Evolutionary conservation across 1,140 invertebrate species (phyloP), one percentile per base, ranked within the genome.

Genomic region (Aphidius gifuensis): DNA sequence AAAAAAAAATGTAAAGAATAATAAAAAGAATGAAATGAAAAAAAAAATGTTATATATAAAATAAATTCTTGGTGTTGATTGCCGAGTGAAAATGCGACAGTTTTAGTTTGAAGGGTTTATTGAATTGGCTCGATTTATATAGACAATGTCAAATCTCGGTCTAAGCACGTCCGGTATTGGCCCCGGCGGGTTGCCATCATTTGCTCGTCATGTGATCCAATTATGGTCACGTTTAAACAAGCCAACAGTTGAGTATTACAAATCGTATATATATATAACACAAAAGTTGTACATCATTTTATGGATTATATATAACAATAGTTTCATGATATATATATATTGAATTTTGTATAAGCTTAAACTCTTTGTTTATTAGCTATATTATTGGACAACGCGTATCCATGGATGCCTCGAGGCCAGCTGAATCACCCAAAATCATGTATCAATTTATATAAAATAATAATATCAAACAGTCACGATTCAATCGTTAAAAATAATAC

Each of bases 341-440:
- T 23, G 9, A 42, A 56, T 56, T 47, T 48, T 61, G 44, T 40
- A 23, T 45, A 44, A 43, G 48, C 21, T 62, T 43, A 48, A 63
- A 16, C 44, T 23, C 45, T 46, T 46, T 58, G 62, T 67, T 60
- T 38, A 80, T 81, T 81, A 68, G 77, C 78, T 70, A 77, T 78
- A 80, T 81, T 79, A 75, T 66, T 70, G 74, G 76, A 78, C 74
- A 74, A 68, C 79, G 79, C 78, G 78, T 80, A 76, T 62, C 70
- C 66, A 69, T 72, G 54, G 65, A 68, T 67, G 72, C 76, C 77
- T 72, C 66, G 64, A 70, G 74, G 72, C 69, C 69, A 60, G 39
- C 65, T 65, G 58, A 61, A 64, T 68, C 66, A 40, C 40, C 46
- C 68, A 58, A 70, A 74, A 75, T 76, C 71, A 23, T 23, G 23